Evolutionary conservation across 2,113 vertebrate genomes (phyloP), one percentile per base, ranked within the genome.

Genomic region (Suricata suricatta): DNA sequence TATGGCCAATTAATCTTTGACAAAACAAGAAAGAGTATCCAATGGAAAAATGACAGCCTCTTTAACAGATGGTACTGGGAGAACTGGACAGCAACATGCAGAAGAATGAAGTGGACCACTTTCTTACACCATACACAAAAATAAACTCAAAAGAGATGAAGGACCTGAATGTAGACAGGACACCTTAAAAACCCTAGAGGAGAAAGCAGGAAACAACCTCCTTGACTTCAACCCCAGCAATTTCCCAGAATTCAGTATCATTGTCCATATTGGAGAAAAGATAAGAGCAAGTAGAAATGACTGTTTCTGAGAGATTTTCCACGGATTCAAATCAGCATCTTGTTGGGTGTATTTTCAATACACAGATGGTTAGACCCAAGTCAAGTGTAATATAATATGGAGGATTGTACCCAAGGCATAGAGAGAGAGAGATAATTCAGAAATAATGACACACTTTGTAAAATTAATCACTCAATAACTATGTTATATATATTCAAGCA

Each of bases 401-500:
- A 90, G 3, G 33, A 23, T 27, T 66, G 5, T 64, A 82, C 44
- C 15, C 14, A 79, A 82, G 1, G 11, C 71, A 54, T 35, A 1
- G 27, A 63, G 0, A 54, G 16, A 2, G 27, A 63, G 3, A 54
- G 16, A 2, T 68, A 60, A 88, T 54, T 93, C 7, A 77, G 64
- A 95, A 83, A 87, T 87, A 83, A 50, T 50, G 88, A 71, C 91
- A 52, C 44, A 77, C 4, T 80, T 79, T 79, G 2, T 7, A 72
- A 86, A 92, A 85, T 74, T 81, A 93, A 38, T 85, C 81, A 93
- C 25, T 88, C 35, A 90, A 23, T 69, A 60, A 91, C 11, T 41
- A 31, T 89, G 13, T 21, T 89, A 85, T 50, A 50, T 89, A 86
- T 50, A 57, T 47, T 64, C 64, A 29, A 93, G 12, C 29, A 88